Evolutionary conservation across 1,140 invertebrate genomes (phyloP).

Genomic region (Geopemphigus sp.): DNA sequence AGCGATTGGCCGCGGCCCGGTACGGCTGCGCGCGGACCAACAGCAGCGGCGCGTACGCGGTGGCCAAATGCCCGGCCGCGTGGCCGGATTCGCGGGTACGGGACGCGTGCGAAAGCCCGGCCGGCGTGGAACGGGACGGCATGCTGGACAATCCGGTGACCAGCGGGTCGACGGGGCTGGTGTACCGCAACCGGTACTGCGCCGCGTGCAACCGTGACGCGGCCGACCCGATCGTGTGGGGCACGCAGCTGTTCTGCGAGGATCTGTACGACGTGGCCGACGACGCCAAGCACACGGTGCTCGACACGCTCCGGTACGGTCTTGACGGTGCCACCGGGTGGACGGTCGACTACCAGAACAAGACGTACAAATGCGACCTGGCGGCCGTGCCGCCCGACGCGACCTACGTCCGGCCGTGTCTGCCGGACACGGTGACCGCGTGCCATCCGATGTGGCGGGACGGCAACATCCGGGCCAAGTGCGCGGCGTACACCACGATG

Average conservation of each 20-base stretch:
- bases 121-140: conserved; percentile 54
- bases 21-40: conserved; percentile 56
- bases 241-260: not conserved
- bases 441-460: conserved; percentile 56
- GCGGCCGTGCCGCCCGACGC: conserved; percentile 52
- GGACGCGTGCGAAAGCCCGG: conserved; percentile 51
- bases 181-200: conserved; percentile 62
- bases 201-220: conserved; percentile 60
- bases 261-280: not conserved
- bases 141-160: conserved; percentile 58
- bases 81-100: conserved; percentile 55
- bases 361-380: conserved; percentile 44
- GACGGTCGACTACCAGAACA: conserved; percentile 61
- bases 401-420: conserved; percentile 52
- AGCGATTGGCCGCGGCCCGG: conserved; percentile 52
- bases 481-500: conserved; percentile 57
- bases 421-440: conserved; percentile 52
- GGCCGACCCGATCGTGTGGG: not conserved
- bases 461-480: conserved; percentile 53
- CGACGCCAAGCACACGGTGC: conserved; percentile 54
- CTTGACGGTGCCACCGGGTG: conserved; percentile 61
- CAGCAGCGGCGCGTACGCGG: conserved; percentile 58
- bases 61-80: conserved; percentile 56
- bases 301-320: conserved; percentile 56
- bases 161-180: conserved; percentile 56